Evolutionary conservation across 2,888 invertebrate genomes (phyloP).

Genomic region (Xylophagus ater): DNA sequence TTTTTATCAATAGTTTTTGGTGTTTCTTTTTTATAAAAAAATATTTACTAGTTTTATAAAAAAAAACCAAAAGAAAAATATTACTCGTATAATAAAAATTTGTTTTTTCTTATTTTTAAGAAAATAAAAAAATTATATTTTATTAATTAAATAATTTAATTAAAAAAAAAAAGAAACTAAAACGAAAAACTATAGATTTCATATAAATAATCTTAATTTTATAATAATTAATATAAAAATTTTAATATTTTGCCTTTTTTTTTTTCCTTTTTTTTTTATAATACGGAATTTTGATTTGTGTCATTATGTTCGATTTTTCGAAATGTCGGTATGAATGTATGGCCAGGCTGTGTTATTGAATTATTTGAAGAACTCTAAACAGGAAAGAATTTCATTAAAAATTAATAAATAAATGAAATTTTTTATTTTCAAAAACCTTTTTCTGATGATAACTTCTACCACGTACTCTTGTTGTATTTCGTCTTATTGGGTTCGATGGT

Average conservation of each 20-base stretch:
- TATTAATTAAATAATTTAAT: no score
- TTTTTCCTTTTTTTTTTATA: slow-evolving; percentile 14
- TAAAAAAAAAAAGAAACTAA: no score
- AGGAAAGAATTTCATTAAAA: neutral
- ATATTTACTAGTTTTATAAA: no score
- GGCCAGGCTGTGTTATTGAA: slow-evolving; percentile 29
- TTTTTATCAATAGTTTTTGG: no score
- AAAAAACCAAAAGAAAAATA: no score
- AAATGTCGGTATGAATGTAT: slow-evolving; percentile 33
- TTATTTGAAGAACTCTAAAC: slow-evolving; percentile 36
- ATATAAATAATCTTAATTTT: neutral
- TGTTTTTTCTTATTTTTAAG: slow-evolving; percentile 12
- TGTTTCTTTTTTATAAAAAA: no score
- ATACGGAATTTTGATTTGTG: slow-evolving; percentile 21
- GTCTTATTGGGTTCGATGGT: slow-evolving; percentile 42
- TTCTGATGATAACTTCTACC: slow-evolving; percentile 37
- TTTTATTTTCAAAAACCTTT: slow-evolving; percentile 25
- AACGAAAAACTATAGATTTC: neutral
- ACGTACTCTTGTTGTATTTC: slow-evolving; percentile 46
- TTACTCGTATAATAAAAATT: no score
- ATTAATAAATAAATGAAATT: neutral
- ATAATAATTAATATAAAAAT: neutral
- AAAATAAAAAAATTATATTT: no score
- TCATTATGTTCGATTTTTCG: slow-evolving; percentile 35
- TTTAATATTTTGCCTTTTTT: neutral